Percentiles rank a stretch among this genome's conserved stretches.
phyloP scores from a whole-genome alignment of 2,888 invertebrate genomes.

The Meteorus cinctellus region DNA sequence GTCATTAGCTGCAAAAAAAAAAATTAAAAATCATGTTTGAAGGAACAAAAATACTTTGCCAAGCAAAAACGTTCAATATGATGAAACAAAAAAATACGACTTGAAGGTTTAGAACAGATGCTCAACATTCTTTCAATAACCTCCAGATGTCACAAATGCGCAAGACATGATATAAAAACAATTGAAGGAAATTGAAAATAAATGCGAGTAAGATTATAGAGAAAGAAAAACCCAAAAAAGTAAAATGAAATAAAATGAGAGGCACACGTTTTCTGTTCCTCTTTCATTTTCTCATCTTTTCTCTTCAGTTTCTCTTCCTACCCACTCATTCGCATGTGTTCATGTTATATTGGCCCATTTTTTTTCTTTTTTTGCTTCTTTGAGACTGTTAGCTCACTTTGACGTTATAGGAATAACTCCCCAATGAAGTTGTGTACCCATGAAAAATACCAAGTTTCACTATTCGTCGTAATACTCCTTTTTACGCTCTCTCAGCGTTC shows the following conservation, averaged over 20 bases:
- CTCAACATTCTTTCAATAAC: slow-evolving; percentile 15
- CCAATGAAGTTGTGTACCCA: slow-evolving; percentile 11
- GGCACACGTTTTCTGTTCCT: too few relatives aligned
- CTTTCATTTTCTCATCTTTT: not conserved
- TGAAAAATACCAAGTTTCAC: slow-evolving; percentile 33
- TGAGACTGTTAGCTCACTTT: not conserved
- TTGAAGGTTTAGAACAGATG: slow-evolving; percentile 5
- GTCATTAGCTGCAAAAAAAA: slow-evolving; percentile 61
- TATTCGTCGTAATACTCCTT: slow-evolving; percentile 17
- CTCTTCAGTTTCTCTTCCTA: not conserved
- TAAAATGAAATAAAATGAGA: too few relatives aligned
- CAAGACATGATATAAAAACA: not conserved
- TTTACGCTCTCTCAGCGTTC: not conserved
- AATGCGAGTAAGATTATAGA: not conserved
- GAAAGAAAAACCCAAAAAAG: not conserved
- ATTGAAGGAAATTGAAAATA: not conserved
- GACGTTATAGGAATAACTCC: not conserved
- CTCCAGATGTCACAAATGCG: not conserved
- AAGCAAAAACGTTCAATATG: not conserved
- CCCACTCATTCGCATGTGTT: not conserved
- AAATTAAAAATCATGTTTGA: slow-evolving; percentile 10
- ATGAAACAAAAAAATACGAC: not conserved
- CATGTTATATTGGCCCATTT: slow-evolving; percentile 1
- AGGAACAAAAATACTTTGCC: too few relatives aligned
- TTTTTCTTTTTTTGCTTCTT: not conserved